Evolutionary conservation across 2,888 invertebrate species (phyloP).

Genomic region (Drosophila colorata): DNA sequence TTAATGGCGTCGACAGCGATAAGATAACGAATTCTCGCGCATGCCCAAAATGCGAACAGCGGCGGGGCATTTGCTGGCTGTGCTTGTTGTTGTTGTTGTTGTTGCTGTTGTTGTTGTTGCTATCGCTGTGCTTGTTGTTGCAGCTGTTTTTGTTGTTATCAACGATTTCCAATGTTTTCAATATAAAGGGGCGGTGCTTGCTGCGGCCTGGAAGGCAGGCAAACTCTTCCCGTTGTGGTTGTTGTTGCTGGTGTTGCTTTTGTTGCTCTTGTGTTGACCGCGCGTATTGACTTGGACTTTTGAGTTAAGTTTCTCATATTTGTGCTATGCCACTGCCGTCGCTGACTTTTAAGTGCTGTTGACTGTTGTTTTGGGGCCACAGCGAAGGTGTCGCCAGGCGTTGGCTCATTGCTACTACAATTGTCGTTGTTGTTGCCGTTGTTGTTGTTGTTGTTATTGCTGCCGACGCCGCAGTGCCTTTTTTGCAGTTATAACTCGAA

Average conservation of each 20-base stretch:
- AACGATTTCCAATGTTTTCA: constrained; percentile 79
- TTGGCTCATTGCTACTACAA: constrained; percentile 47
- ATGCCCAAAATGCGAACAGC: constrained; percentile 52
- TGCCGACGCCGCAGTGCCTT: constrained; percentile 37
- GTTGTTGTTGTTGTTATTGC: constrained; percentile 22
- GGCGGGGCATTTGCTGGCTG: constrained; percentile 31
- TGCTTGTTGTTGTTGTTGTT: constrained; percentile 24
- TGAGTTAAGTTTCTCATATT: constrained; percentile 80
- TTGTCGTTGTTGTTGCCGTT: constrained; percentile 33
- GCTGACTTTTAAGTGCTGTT: constrained; percentile 81
- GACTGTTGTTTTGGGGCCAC: constrained; percentile 83
- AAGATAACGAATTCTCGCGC: constrained; percentile 68
- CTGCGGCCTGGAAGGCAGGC: constrained; percentile 45
- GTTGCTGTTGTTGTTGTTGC: constrained; percentile 24
- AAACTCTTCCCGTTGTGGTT: constrained; percentile 26
- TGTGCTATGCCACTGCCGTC: constrained; percentile 71
- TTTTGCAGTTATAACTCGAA: constrained; percentile 55
- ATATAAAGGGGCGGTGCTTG: constrained; percentile 76
- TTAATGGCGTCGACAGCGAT: constrained; percentile 74
- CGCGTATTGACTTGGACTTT: constrained; percentile 80
- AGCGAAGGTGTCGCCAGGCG: constrained; percentile 82
- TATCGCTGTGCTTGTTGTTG: constrained; percentile 17
- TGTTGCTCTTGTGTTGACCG: constrained; percentile 65
- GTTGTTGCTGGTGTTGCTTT: constrained; percentile 34
- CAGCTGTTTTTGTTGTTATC: constrained; percentile 56